Evolutionary conservation across 2,797 vertebrate genomes (phyloP).

Genomic region (Micrastur ruficollis): DNA sequence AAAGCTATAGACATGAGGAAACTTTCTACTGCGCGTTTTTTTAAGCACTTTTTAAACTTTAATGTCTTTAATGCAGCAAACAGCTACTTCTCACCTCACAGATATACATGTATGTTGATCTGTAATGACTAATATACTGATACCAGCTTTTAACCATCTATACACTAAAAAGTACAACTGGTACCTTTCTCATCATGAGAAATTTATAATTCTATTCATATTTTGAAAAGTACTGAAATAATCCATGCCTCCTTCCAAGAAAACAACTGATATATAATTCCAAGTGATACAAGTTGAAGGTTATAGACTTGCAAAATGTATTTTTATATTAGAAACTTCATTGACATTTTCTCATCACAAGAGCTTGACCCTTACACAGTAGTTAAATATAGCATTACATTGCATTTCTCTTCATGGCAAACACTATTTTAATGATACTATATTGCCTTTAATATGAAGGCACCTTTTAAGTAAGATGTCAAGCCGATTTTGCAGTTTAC

Average conservation of each 20-base stretch:
- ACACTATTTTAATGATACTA: neutral
- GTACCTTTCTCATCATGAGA: neutral
- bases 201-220: neutral
- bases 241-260: neutral
- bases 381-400: neutral
- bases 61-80: neutral
- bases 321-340: neutral
- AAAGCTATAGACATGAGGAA: neutral
- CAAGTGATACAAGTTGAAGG: neutral
- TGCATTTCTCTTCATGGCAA: neutral
- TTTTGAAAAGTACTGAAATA: neutral
- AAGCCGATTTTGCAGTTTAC: neutral
- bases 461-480: neutral
- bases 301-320: neutral
- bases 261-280: neutral
- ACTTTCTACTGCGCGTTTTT: neutral
- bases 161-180: neutral
- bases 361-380: neutral
- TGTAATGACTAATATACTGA: neutral
- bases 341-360: neutral
- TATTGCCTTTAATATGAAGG: neutral
- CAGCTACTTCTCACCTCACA: neutral
- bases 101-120: accelerated
- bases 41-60: neutral
- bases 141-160: neutral